These are phyloP conservation scores for Umimayanthus chanpuru DNA, from an alignment of 92 coral and sea anemone species.

Conservation along the genomic window DNA sequence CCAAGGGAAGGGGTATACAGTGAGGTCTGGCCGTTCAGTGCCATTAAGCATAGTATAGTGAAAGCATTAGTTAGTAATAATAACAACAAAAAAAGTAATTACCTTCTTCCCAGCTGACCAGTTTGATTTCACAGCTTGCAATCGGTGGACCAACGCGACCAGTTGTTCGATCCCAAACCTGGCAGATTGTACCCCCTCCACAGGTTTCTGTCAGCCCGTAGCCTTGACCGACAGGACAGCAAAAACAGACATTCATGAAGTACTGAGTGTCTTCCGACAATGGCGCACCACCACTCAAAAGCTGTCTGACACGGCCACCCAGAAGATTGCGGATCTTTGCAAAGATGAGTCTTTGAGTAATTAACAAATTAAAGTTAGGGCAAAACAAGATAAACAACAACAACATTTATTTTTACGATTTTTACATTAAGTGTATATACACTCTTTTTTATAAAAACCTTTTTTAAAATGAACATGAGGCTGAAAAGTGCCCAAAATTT, in stretches of 20 bases:
- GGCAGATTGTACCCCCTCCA: conserved; percentile 93
- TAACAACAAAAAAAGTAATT: not conserved
- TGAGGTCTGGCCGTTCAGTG: no score
- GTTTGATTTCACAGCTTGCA: conserved; percentile 82
- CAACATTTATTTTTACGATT: no score
- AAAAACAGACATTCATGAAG: conserved; percentile 99
- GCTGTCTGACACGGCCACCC: conserved; percentile 93
- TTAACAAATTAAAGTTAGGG: not conserved
- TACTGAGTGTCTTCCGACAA: conserved; percentile 89
- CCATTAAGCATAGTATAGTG: no score
- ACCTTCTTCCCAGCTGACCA: conserved; percentile 99
- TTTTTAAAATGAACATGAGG: no score
- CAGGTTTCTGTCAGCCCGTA: conserved; percentile 98
- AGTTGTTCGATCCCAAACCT: conserved; percentile 89
- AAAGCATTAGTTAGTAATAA: no score
- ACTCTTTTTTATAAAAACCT: no score
- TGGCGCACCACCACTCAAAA: conserved; percentile 98
- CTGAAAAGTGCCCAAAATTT: no score
- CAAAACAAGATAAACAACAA: not conserved
- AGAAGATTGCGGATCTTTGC: conserved; percentile 82
- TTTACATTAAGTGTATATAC: no score
- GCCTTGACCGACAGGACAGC: conserved; percentile 97
- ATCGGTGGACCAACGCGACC: conserved; percentile 99
- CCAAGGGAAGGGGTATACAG: no score
- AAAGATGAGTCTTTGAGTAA: conserved; percentile 82